These are phyloP conservation scores for Eciton burchellii DNA, from an alignment of 1,140 invertebrate species.

Conservation along the genomic window DNA sequence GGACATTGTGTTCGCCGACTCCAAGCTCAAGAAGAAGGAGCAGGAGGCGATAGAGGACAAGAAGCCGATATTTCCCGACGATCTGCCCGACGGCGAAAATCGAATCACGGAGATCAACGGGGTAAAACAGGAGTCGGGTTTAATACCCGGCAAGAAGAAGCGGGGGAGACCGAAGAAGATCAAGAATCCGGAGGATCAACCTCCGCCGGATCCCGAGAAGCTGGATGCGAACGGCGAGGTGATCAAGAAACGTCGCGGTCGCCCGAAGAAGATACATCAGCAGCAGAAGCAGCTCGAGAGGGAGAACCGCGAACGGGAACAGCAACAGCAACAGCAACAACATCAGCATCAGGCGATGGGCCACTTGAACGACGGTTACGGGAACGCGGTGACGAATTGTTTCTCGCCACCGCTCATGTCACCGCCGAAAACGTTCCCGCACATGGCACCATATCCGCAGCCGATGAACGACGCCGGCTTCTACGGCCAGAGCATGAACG, in stretches of 20 bases:
- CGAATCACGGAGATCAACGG: slow-evolving; percentile 84
- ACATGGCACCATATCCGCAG: slow-evolving; percentile 83
- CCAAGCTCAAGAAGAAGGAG: slow-evolving; percentile 89
- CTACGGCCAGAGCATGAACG: slow-evolving; percentile 80
- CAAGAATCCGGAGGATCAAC: slow-evolving; percentile 88
- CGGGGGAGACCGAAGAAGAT: slow-evolving; percentile 95
- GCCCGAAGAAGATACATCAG: slow-evolving; percentile 92
- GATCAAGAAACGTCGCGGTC: slow-evolving; percentile 93
- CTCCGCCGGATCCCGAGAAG: slow-evolving; percentile 86
- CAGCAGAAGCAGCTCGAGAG: slow-evolving; percentile 82
- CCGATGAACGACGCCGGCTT: slow-evolving; percentile 79
- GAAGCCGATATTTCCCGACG: slow-evolving; percentile 85
- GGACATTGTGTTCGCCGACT: slow-evolving; percentile 96
- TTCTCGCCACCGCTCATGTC: slow-evolving; percentile 86
- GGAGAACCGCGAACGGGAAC: slow-evolving; percentile 80
- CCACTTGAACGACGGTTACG: slow-evolving; percentile 79
- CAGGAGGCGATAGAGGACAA: slow-evolving; percentile 86
- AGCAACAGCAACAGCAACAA: slow-evolving; percentile 74
- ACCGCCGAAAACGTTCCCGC: slow-evolving; percentile 82
- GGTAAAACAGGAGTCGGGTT: slow-evolving; percentile 87
- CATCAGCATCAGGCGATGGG: slow-evolving; percentile 76
- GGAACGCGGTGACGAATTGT: slow-evolving; percentile 84
- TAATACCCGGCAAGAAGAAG: slow-evolving; percentile 93
- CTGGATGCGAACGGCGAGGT: slow-evolving; percentile 87
- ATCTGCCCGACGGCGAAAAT: slow-evolving; percentile 78